Conservation (phyloP, 2,888 invertebrate genomes). For the Taphrorychus bicolor region DNA sequence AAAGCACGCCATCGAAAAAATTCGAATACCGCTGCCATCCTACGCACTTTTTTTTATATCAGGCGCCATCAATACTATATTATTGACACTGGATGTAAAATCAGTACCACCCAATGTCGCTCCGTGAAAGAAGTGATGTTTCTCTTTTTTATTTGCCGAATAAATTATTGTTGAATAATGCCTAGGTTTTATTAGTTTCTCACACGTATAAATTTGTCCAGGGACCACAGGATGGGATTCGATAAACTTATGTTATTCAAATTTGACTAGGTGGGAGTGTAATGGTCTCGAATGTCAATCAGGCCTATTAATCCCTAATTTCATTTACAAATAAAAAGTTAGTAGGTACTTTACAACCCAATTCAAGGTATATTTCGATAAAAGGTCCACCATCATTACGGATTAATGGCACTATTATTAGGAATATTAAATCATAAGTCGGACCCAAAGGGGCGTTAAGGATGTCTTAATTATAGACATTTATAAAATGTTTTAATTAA, state of each 20-base stretch:
- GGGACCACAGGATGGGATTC: background rate
- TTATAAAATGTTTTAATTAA: conserved; percentile 10
- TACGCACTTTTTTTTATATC: background rate
- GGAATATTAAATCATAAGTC: conserved; percentile 19
- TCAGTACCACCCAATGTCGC: background rate
- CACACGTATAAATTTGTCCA: background rate
- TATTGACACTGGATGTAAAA: background rate
- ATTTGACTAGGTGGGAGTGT: background rate
- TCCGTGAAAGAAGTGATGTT: conserved; percentile 5
- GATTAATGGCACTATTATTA: conserved; percentile 11
- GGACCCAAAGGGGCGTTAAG: conserved; percentile 11
- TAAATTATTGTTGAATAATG: conserved; percentile 14
- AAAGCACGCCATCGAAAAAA: background rate
- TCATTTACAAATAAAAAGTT: too few species aligned
- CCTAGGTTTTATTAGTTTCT: conserved; percentile 5
- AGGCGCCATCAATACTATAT: background rate
- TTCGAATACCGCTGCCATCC: background rate
- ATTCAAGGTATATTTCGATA: too few species aligned
- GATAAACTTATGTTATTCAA: background rate
- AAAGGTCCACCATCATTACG: background rate
- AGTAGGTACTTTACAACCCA: too few species aligned
- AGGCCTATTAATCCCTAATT: too few species aligned
- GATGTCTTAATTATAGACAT: conserved; percentile 26
- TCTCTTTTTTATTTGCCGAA: conserved; percentile 6
- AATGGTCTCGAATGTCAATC: too few species aligned